Base-by-base conservation (phyloP, 1,140 invertebrate genomes). In the Drosophila bocki region DNA sequence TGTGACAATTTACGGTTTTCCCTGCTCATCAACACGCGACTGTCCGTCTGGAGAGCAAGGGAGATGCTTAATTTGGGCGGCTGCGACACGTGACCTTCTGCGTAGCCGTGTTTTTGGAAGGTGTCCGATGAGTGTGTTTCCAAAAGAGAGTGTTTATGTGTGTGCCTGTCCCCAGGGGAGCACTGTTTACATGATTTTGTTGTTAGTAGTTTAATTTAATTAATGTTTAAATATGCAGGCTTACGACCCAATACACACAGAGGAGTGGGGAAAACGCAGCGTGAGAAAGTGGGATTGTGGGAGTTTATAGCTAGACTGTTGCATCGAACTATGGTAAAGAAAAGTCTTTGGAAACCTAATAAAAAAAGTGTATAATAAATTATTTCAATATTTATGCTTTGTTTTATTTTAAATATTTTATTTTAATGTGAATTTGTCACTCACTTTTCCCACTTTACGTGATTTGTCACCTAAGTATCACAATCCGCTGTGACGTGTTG, bases 181-280 rank as follows among this genome's bases (percentile, higher is more conserved):
- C 39, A 44, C 53, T 87, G 85, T 87, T 87, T 88, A 87, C 84
- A 87, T 71, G 65, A 35, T 64, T 84, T 78, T 87, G 84, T 84
- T 75, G 68, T 87, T 88, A 80, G 85, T 90, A 72, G 61, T 84
- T 84, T 87, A 88, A 87, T 87, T 87, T 75, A 87, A 87, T 87
- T 88, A 87, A 88, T 90, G 65, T 48, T 69, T 80, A 84, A 88
- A 80, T 77, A 78, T 80, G 76, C 78, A 81, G 64, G 41, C 51
- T 62, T 72, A 47, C 64, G 53, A 64, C 47, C 32, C 50, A 32
- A 33, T 33, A 33, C 37, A 35, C 2, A 35, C 12, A 35, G 19
- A 8, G n/a, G 9, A 53, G 33, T 3, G 39, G 33, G 26, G 2
- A 9, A 9, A 35, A 33, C 12, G 44, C 57, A 82, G 59, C 78